phyloP scores from a whole-genome alignment of 35 echinoderm and acorn worm genomes.

The Ophioderma brevispina region DNA sequence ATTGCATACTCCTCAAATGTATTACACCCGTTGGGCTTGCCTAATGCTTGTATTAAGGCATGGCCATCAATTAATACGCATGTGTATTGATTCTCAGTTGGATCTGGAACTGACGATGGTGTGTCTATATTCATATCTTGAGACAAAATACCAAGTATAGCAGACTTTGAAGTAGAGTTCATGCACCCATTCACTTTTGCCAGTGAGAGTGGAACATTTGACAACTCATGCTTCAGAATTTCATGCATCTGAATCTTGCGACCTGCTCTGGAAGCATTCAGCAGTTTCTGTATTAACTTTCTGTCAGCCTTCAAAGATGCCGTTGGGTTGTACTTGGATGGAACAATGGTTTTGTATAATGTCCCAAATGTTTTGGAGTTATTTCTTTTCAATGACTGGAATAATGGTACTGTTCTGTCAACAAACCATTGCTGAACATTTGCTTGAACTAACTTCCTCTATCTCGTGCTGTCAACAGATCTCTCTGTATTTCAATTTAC shows the following conservation, averaged over 20 bases:
- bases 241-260: background rate
- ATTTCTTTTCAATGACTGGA: background rate
- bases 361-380: background rate
- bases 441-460: background rate
- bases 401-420: background rate
- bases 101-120: background rate
- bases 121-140: background rate
- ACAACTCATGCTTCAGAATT: background rate
- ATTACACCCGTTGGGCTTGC: background rate
- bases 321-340: background rate
- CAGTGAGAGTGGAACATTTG: background rate
- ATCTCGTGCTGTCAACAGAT: background rate
- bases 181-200: background rate
- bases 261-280: background rate
- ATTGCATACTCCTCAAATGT: conserved; percentile 16
- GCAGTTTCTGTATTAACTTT: background rate
- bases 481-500: background rate
- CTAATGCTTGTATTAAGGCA: background rate
- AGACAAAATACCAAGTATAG: background rate
- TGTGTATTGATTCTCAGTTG: background rate
- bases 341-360: background rate
- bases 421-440: background rate
- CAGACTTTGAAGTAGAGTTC: background rate
- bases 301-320: background rate
- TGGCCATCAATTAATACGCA: conserved; percentile 17